These are phyloP conservation scores for Nasonia oneida DNA, from an alignment of 2,888 invertebrate genomes.

Conservation along the genomic window DNA sequence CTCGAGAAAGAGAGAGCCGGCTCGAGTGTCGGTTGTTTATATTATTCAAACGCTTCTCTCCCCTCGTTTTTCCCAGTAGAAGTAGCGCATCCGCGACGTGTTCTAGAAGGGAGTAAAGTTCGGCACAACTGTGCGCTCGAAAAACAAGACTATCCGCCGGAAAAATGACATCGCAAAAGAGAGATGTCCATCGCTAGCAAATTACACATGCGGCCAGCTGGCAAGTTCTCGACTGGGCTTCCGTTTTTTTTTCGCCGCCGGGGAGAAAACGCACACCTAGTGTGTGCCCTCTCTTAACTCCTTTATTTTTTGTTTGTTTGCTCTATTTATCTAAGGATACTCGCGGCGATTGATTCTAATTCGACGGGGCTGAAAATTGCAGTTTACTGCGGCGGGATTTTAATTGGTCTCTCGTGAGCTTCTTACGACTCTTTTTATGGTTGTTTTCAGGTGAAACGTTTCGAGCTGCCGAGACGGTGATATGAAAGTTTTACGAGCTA, in stretches of 20 bases:
- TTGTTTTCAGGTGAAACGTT: background rate
- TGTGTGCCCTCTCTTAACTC: background rate
- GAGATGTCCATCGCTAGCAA: slow-evolving; percentile 50
- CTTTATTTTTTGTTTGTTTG: background rate
- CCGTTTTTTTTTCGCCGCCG: slow-evolving; percentile 13
- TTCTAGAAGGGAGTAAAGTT: background rate
- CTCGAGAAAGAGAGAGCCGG: background rate
- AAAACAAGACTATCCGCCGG: background rate
- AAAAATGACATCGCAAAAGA: background rate
- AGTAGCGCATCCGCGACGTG: too few species aligned
- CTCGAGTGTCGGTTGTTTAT: background rate
- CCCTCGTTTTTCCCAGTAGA: background rate
- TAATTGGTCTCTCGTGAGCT: background rate
- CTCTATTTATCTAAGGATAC: background rate
- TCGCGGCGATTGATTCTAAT: background rate
- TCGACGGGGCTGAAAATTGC: background rate
- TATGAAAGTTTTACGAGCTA: background rate
- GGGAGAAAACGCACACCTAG: background rate
- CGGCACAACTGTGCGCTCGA: background rate
- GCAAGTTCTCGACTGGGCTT: slow-evolving; percentile 15
- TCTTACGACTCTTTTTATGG: background rate
- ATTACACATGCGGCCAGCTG: slow-evolving; percentile 61
- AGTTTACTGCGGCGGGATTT: background rate
- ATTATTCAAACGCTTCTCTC: background rate
- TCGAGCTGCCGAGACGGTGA: background rate